phyloP scores from a whole-genome alignment of 1,140 invertebrate genomes.

The Drosophila sp. region DNA sequence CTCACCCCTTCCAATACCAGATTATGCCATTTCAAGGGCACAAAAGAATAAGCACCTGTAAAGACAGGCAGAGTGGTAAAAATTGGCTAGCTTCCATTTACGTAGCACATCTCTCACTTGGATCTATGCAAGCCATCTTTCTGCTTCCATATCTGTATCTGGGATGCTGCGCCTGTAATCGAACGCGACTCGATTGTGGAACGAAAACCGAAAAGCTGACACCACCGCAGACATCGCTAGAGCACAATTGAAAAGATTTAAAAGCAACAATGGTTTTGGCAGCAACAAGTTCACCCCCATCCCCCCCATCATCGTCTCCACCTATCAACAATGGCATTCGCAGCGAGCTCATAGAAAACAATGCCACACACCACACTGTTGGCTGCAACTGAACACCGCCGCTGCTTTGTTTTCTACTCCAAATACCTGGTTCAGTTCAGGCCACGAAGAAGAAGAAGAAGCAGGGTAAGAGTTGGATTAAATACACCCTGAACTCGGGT shows the following conservation, averaged over 20 bases:
- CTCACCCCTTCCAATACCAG: not conserved
- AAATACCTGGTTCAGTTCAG: not conserved
- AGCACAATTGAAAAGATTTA: slow-evolving; percentile 31
- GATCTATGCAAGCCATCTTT: not conserved
- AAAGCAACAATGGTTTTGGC: slow-evolving; percentile 26
- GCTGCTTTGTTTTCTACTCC: slow-evolving; percentile 19
- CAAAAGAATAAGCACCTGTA: slow-evolving; percentile 24
- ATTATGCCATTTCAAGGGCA: slow-evolving; percentile 16
- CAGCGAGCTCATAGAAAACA: not conserved
- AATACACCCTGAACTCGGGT: not conserved
- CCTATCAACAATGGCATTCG: not conserved
- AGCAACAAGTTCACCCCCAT: slow-evolving; percentile 20
- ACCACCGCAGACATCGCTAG: slow-evolving; percentile 10
- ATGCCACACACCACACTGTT: slow-evolving; percentile 8
- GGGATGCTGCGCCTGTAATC: slow-evolving; percentile 6
- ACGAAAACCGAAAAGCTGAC: slow-evolving; percentile 20
- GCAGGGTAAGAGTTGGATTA: not conserved
- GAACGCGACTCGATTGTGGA: slow-evolving; percentile 23
- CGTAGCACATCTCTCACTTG: too few species aligned
- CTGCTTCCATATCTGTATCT: not conserved
- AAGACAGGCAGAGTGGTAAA: slow-evolving; percentile 8
- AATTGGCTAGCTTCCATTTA: slow-evolving; percentile 19
- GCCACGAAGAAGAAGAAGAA: not conserved
- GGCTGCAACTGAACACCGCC: slow-evolving; percentile 17
- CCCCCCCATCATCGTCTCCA: not conserved